phyloP scores from a whole-genome alignment of 2,888 invertebrate genomes.

The Polyommatus icarus region DNA sequence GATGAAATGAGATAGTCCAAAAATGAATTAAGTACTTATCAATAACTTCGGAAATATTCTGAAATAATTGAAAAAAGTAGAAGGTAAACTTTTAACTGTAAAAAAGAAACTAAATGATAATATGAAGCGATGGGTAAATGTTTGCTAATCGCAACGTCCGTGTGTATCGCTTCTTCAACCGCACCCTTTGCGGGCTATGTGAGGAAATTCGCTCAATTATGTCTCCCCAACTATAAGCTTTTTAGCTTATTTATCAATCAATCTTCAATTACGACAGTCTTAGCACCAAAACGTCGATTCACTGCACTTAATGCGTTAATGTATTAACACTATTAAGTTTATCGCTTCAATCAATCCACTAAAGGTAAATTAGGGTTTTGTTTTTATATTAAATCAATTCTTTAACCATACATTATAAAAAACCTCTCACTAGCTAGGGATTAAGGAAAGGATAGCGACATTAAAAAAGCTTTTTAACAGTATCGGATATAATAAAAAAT shows the following conservation, averaged over 20 bases:
- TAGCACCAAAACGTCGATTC: slow-evolving; percentile 57
- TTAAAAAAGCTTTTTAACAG: too few relatives aligned
- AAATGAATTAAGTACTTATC: too few relatives aligned
- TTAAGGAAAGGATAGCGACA: too few relatives aligned
- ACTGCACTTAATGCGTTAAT: slow-evolving; percentile 55
- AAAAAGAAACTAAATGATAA: too few relatives aligned
- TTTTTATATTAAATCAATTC: background rate
- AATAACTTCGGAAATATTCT: too few relatives aligned
- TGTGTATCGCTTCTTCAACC: slow-evolving; percentile 62
- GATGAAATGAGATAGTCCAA: too few relatives aligned
- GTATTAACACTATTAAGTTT: slow-evolving; percentile 20
- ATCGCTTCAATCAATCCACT: background rate
- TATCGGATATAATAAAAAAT: too few relatives aligned
- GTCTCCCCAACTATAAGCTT: slow-evolving; percentile 61
- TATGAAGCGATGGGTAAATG: background rate
- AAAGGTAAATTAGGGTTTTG: background rate
- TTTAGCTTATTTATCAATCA: slow-evolving; percentile 77
- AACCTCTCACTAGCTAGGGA: too few relatives aligned
- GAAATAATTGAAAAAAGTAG: too few relatives aligned
- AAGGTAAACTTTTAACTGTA: too few relatives aligned
- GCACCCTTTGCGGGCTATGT: slow-evolving; percentile 56
- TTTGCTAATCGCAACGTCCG: slow-evolving; percentile 34
- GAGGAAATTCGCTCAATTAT: slow-evolving; percentile 78
- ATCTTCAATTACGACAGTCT: slow-evolving; percentile 72
- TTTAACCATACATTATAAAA: too few relatives aligned